Conservation (phyloP, 1,140 invertebrate genomes). For the Drosophila burlai region DNA sequence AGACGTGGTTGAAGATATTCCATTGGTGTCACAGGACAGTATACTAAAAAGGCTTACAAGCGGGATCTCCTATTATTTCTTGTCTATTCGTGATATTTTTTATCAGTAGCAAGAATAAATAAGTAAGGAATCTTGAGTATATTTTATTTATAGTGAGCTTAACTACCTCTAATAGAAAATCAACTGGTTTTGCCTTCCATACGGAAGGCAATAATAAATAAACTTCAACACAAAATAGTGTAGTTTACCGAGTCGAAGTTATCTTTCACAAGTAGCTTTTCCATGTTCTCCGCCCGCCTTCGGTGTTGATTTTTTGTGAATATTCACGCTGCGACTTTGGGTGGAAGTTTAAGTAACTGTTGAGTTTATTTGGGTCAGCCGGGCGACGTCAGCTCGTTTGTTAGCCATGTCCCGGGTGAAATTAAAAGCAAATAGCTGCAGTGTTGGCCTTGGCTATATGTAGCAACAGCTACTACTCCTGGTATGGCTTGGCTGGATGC, state of each 20-base stretch:
- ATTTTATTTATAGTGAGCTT: not conserved
- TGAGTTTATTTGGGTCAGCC: slow-evolving; percentile 72
- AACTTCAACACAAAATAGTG: slow-evolving; percentile 1
- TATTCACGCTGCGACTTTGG: slow-evolving; percentile 52
- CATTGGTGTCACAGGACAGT: no score
- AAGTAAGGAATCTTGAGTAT: not conserved
- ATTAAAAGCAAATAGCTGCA: slow-evolving; percentile 81
- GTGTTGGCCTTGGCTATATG: slow-evolving; percentile 24
- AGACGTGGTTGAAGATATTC: not conserved
- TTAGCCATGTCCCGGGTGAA: slow-evolving; percentile 70
- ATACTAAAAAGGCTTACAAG: not conserved
- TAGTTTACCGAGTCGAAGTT: slow-evolving; percentile 13
- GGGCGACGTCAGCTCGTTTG: slow-evolving; percentile 64
- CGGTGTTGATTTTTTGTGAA: slow-evolving; percentile 20
- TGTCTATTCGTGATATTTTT: slow-evolving; percentile 5
- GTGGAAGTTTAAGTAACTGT: slow-evolving; percentile 70
- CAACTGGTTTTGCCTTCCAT: not conserved
- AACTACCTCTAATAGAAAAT: not conserved
- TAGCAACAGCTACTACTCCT: not conserved
- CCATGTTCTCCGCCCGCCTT: not conserved
- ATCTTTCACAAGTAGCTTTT: not conserved
- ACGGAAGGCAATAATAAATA: no score
- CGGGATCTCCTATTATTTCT: not conserved
- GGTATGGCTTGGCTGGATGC: slow-evolving; percentile 22
- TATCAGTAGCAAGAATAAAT: slow-evolving; percentile 5